These are phyloP conservation scores for Corythoichthys intestinalis DNA, from an alignment of 2,113 vertebrate genomes.

Conservation along the genomic window DNA sequence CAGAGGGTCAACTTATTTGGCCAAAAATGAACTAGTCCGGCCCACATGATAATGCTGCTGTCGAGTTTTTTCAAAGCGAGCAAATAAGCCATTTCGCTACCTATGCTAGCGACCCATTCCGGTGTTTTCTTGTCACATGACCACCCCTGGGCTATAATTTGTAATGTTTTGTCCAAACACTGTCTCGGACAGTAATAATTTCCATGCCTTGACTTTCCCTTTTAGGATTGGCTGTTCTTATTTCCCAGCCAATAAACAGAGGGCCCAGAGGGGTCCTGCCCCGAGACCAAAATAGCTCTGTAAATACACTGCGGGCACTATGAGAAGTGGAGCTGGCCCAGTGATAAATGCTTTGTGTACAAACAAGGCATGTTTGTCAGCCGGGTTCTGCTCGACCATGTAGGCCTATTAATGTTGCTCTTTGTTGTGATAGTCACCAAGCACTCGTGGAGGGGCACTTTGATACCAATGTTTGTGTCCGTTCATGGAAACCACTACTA, in stretches of 20 bases:
- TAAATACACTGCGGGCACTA: constrained; percentile 64
- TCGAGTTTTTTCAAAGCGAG: not conserved
- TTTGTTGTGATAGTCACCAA: constrained; percentile 46
- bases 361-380: constrained; percentile 67
- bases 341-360: constrained; percentile 61
- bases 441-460: constrained; percentile 27
- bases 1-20: too few relatives aligned
- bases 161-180: constrained; percentile 44
- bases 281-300: constrained; percentile 65
- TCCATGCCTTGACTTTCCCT: constrained; percentile 35
- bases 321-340: constrained; percentile 53
- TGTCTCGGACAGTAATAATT: constrained; percentile 42
- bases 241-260: constrained; percentile 50
- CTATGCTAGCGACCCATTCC: too few relatives aligned
- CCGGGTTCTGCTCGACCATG: constrained; percentile 38
- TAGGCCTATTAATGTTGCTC: constrained; percentile 34
- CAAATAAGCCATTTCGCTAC: not conserved
- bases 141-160: not conserved
- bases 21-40: too few relatives aligned
- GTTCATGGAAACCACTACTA: constrained; percentile 7
- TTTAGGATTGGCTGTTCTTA: constrained; percentile 39
- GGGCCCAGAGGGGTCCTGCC: constrained; percentile 40
- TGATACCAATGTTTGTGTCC: constrained; percentile 30
- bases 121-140: too few relatives aligned
- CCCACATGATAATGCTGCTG: too few relatives aligned